Base-by-base conservation (phyloP, 2,113 vertebrate genomes). In the Anoura caudifer region DNA sequence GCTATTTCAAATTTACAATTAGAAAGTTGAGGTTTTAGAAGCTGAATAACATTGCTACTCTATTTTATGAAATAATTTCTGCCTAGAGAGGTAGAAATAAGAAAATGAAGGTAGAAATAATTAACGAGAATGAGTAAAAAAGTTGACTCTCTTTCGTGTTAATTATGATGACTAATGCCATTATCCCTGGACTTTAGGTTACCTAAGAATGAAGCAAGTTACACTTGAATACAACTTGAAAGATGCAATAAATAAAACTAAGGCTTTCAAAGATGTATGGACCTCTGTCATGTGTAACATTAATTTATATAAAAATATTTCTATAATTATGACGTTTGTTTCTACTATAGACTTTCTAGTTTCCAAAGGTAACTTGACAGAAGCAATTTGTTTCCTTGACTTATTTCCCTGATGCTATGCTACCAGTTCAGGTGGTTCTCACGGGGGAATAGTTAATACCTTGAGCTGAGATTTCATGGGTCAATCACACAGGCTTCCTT, bases 101-200 rank as follows among this genome's bases (percentile, higher is more conserved):
- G 52, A 91, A 93, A 94, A 94, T 76, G 24, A 95, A 90, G 13
- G 20, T 45, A 82, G 50, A 83, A 92, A 87, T 59, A 90, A 92
- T 95, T 82, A 91, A 95, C 17, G 14, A 82, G 33, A 92, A 89
- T 76, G 13, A 80, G 7, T 67, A 19, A 59, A 92, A 84, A 52
- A n/a, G 3, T 22, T 63, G 45, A 73, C n/a, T 83, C 16, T 83
- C 4, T n/a, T 91, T 95, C 72, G 67, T 50, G 4, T 87, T 83
- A 72, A 67, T 36, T 73, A 65, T 54, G 28, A 96, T 59, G 41
- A 87, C 59, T 87, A 45, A 52, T 33, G 38, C 59, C 45, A 93
- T 90, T 52, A 81, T 73, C 31, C 36, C 50, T 73, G 50, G 72
- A 69, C 70, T 84, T 77, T 69, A 94, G 56, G 50, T 70, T 31